These are phyloP conservation scores for Nematolebias whitei DNA, from an alignment of 2,113 vertebrate species.

Conservation along the genomic window DNA sequence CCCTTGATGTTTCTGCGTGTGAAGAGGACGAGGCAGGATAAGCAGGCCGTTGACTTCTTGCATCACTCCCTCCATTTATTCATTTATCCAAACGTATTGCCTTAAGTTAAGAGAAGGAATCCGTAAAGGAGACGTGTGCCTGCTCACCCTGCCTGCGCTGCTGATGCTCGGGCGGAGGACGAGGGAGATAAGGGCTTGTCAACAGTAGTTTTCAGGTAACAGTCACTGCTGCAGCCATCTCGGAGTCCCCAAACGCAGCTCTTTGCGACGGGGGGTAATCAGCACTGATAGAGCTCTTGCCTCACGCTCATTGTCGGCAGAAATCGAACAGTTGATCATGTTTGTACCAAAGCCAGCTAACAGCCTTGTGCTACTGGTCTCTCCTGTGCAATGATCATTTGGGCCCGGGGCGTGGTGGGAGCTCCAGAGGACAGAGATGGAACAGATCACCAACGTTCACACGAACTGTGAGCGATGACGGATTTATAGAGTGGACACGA, in stretches of 20 bases:
- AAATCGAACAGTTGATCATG: slow-evolving; percentile 72
- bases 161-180: slow-evolving; percentile 34
- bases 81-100: slow-evolving; percentile 62
- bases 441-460: slow-evolving; percentile 54
- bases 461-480: slow-evolving; percentile 65
- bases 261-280: no score
- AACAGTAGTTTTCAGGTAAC: slow-evolving; percentile 26
- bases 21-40: slow-evolving; percentile 22
- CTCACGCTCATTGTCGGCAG: slow-evolving; percentile 44
- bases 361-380: slow-evolving; percentile 63
- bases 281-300: slow-evolving; percentile 26
- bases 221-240: slow-evolving; percentile 22
- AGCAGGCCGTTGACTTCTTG: slow-evolving; percentile 24
- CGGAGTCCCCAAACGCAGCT: slow-evolving; percentile 3
- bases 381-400: slow-evolving; percentile 58
- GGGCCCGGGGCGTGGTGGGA: slow-evolving; percentile 36
- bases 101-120: slow-evolving; percentile 71
- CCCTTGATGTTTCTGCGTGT: no score
- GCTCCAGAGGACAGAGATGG: slow-evolving; percentile 57
- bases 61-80: slow-evolving; percentile 11
- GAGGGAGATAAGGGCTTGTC: slow-evolving; percentile 53
- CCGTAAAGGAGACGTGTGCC: slow-evolving; percentile 66
- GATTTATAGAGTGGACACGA: slow-evolving; percentile 63
- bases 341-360: slow-evolving; percentile 77
- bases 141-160: slow-evolving; percentile 55